Evolutionary conservation across 1,140 invertebrate genomes (phyloP), one percentile per base, ranked within the genome.

Genomic region (Sarcophaga peregrina): DNA sequence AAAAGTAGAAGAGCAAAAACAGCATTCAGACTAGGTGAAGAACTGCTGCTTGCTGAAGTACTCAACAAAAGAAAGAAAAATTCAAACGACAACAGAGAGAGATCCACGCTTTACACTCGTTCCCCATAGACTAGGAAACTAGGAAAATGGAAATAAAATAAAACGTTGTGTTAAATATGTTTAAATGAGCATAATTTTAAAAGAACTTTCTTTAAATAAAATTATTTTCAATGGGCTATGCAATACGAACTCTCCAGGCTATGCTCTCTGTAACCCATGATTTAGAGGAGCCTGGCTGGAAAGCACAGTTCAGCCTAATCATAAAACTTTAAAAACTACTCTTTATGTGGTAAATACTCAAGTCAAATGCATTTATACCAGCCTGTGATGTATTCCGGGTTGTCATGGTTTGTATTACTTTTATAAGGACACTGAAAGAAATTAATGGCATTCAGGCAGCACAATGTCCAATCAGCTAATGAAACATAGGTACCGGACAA

Each of bases 101-200:
- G 25, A 2, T 2, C 25, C 25, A 37, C 25, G 1, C 25, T 37
- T 37, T 37, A 37, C 25, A 37, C 25, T 37, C 25, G 25, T 37
- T 4, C 25, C 25, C 25, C 1, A 37, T 37, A 20, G 17, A 20
- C 17, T 15, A 68, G 62, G n/a, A 68, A 25, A 9, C 62, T 20
- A 6, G 15, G 5, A n/a, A 62, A 15, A 11, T 7, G 17, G 62
- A 68, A 68, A 68, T 3, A 68, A 68, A 37, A 37, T 37, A 37
- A 37, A 37, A 37, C 25, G 25, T 9, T 25, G 17, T 20, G n/a
- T 68, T 68, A 68, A 68, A 10, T 68, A 68, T 20, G 62, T 68
- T 68, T 68, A 68, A 68, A 68, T n/a, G 62, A 68, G 62, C 62
- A 20, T 68, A 68, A 68, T 68, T 68, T 20, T 25, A 25, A 37